Evolutionary conservation across 2,797 vertebrate species (phyloP).

Genomic region (Peromyscus eremicus): DNA sequence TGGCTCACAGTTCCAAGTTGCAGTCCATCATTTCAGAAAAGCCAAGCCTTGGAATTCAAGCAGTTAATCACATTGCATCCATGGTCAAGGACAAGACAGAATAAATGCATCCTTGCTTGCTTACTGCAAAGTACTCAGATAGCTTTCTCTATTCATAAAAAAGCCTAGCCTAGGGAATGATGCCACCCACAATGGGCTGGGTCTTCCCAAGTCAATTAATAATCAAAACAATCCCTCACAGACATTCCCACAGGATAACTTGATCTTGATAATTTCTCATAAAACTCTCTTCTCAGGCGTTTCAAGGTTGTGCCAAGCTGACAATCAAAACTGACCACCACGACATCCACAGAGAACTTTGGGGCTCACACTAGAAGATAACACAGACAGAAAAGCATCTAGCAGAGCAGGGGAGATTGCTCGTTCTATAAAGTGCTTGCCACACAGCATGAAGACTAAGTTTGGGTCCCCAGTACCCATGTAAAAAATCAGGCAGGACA

Average conservation of each 20-base stretch:
- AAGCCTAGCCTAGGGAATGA: not conserved
- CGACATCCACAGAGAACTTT: not conserved
- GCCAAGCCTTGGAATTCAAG: not conserved
- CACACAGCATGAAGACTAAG: not conserved
- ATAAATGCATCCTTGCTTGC: not conserved
- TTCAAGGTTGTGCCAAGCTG: not conserved
- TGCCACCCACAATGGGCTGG: not conserved
- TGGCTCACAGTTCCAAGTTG: not conserved
- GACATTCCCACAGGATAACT: not conserved
- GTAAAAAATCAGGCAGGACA: not conserved
- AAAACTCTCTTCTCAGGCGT: not conserved
- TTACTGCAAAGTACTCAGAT: not conserved
- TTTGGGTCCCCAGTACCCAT: not conserved
- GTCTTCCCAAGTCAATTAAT: not conserved
- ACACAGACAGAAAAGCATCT: slow-evolving; percentile 6
- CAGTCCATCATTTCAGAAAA: not conserved
- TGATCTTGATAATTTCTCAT: not conserved
- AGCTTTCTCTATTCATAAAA: not conserved
- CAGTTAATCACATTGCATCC: not conserved
- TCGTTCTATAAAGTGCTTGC: not conserved
- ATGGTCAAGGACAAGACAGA: not conserved
- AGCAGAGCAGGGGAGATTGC: not conserved
- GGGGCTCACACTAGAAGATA: not conserved
- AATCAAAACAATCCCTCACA: not conserved
- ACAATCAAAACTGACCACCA: not conserved